Evolutionary conservation across 2,113 vertebrate genomes (phyloP).

Genomic region (Chitala chitala): DNA sequence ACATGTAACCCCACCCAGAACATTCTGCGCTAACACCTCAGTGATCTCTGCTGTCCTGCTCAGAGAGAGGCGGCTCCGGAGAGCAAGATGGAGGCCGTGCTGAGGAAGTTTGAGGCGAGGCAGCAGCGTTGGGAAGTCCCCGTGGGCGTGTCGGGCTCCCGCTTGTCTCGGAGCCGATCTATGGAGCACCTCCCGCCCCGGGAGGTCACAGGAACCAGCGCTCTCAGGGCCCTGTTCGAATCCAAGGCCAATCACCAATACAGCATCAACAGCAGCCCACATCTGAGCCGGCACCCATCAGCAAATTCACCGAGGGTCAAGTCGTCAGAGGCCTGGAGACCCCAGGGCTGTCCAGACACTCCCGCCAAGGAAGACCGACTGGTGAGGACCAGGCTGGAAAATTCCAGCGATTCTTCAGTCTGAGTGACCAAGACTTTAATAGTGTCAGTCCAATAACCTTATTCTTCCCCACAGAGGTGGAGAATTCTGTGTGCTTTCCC

Average conservation of each 20-base stretch:
- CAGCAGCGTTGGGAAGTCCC: not conserved
- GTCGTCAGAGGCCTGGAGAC: not conserved
- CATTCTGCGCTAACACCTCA: not conserved
- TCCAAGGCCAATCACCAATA: conserved; percentile 43
- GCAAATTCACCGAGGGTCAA: not conserved
- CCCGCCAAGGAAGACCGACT: not conserved
- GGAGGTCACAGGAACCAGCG: conserved; percentile 33
- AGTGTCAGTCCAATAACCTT: too few relatives aligned
- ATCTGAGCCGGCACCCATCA: not conserved
- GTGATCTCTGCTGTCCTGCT: not conserved
- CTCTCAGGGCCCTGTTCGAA: conserved; percentile 58
- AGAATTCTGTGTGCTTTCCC: not conserved
- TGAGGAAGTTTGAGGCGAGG: conserved; percentile 33
- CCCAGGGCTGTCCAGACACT: conserved; percentile 20
- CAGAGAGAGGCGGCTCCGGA: conserved; percentile 22
- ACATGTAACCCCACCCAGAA: not conserved
- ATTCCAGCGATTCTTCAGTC: not conserved
- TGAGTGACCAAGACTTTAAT: not conserved
- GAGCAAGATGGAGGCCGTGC: conserved; percentile 21
- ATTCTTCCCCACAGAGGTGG: too few relatives aligned
- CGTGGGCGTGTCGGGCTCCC: conserved; percentile 19
- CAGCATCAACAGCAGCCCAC: conserved; percentile 30
- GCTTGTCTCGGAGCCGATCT: conserved; percentile 48
- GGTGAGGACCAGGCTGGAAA: not conserved
- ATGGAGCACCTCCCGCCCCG: conserved; percentile 46